A percentile compares a stretch with the other conserved stretches of the same genome.
Conservation (phyloP, 1,140 invertebrate genomes). For the Chionoecetes opilio region DNA sequence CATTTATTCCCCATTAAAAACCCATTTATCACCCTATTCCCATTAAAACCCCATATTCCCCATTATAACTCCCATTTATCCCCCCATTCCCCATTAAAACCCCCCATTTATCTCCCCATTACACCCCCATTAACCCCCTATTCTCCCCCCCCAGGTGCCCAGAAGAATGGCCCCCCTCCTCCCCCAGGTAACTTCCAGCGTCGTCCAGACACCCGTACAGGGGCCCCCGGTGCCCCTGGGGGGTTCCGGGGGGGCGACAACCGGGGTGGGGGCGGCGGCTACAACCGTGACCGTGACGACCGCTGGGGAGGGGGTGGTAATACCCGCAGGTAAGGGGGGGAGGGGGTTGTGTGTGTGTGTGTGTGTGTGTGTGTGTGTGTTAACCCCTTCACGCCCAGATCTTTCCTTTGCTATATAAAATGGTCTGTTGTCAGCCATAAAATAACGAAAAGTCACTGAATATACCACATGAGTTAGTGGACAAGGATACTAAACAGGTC, state of each 20-base stretch:
- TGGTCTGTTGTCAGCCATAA: too few species aligned
- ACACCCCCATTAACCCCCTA: too few species aligned
- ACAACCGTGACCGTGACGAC: slow-evolving; percentile 61
- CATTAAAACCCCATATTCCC: too few species aligned
- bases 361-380: neutral
- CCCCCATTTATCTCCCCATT: neutral
- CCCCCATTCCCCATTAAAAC: neutral
- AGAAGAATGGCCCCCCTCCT: slow-evolving; percentile 82
- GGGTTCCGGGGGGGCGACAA: slow-evolving; percentile 85
- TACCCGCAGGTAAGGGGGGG: slow-evolving; percentile 78
- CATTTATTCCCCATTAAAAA: neutral
- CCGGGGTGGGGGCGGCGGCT: too few species aligned
- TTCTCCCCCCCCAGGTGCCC: slow-evolving; percentile 56
- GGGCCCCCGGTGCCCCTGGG: slow-evolving; percentile 85
- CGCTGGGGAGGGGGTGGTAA: slow-evolving; percentile 82
- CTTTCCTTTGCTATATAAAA: too few species aligned
- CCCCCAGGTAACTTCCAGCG: slow-evolving; percentile 50
- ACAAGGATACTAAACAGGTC: too few species aligned
- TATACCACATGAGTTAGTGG: too few species aligned
- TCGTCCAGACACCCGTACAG: slow-evolving; percentile 83
- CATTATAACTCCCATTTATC: neutral
- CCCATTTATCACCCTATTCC: too few species aligned
- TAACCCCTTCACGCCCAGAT: too few species aligned
- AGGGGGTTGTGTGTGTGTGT: slow-evolving; percentile 57
- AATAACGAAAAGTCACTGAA: too few species aligned